Evolutionary conservation across 1,140 invertebrate genomes (phyloP).

Genomic region (Brachionus koreanus): DNA sequence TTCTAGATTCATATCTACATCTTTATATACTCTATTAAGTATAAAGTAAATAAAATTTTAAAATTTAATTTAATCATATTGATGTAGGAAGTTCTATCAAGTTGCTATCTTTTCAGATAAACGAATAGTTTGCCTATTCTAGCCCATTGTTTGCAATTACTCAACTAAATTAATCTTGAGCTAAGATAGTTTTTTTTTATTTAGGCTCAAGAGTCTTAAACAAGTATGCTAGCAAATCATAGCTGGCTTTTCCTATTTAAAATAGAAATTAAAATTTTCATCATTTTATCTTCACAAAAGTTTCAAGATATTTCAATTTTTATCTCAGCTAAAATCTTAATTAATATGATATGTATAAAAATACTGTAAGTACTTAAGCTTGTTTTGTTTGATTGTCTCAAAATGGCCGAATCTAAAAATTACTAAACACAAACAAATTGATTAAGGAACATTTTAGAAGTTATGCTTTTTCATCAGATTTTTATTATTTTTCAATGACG

Average conservation of each 20-base stretch:
- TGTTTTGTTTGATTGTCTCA: not conserved
- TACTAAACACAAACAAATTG: not conserved
- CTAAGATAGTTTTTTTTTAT: not conserved
- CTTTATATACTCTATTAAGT: not conserved
- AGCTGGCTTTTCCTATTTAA: not conserved
- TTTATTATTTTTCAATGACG: not conserved
- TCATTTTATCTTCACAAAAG: not conserved
- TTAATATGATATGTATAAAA: not conserved
- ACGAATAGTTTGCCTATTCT: not conserved
- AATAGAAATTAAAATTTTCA: not conserved
- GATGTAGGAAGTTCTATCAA: not conserved
- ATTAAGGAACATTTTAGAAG: not conserved
- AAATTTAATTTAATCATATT: not conserved
- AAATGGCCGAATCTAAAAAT: not conserved
- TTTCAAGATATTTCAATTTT: not conserved
- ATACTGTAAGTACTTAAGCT: not conserved
- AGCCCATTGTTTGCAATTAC: not conserved
- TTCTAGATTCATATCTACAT: not conserved
- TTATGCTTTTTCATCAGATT: not conserved
- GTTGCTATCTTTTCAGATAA: constrained; percentile 6
- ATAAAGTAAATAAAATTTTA: not conserved
- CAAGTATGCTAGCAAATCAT: not conserved
- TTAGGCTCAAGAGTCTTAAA: not conserved
- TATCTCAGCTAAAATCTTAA: not conserved
- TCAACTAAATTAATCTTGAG: constrained; percentile 24